Evolutionary conservation across 2,888 invertebrate genomes (phyloP).

Genomic region (Agonopterix subpropinquella): DNA sequence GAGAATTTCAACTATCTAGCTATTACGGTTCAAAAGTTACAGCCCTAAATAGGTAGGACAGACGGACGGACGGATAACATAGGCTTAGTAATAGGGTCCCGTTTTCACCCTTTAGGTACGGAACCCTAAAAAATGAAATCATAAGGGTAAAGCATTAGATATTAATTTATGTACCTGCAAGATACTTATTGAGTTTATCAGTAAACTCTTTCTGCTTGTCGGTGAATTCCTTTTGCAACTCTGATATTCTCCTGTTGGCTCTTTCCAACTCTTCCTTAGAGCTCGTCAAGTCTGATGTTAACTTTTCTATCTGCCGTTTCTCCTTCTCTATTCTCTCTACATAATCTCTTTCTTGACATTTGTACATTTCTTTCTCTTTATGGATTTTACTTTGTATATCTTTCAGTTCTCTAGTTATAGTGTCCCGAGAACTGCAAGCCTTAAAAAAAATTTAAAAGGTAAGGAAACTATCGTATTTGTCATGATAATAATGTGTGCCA

Average conservation of each 20-base stretch:
- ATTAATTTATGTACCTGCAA: conserved; percentile 37
- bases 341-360: conserved; percentile 58
- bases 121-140: too few species aligned
- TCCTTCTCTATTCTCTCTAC: conserved; percentile 66
- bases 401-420: conserved; percentile 73
- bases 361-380: conserved; percentile 52
- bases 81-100: too few species aligned
- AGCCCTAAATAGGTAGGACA: too few species aligned
- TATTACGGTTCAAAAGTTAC: too few species aligned
- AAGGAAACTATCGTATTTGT: neutral
- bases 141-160: too few species aligned
- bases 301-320: conserved; percentile 67
- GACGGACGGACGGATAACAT: too few species aligned
- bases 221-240: conserved; percentile 69
- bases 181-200: conserved; percentile 55
- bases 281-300: conserved; percentile 60
- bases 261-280: conserved; percentile 71
- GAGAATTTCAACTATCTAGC: too few species aligned
- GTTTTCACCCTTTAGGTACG: too few species aligned
- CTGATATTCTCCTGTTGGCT: conserved; percentile 73
- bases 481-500: too few species aligned
- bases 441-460: conserved; percentile 32
- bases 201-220: conserved; percentile 71
- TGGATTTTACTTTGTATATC: conserved; percentile 60
- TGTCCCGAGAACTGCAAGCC: conserved; percentile 77